phyloP scores from a whole-genome alignment of 1,140 invertebrate genomes.

The Lepidurus arcticus region DNA sequence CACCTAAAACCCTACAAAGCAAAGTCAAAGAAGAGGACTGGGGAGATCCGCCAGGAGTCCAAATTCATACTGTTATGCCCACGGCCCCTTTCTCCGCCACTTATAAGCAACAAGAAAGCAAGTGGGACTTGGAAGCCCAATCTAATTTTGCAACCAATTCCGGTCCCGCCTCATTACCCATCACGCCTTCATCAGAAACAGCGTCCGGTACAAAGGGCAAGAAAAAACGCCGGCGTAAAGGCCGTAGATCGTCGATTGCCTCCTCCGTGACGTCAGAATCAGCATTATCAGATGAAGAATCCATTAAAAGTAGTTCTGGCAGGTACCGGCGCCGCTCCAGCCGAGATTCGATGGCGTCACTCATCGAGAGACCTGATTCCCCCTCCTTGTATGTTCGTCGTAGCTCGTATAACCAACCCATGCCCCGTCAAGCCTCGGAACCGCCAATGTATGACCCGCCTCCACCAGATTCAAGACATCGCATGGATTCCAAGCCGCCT shows the following conservation, averaged over 20 bases:
- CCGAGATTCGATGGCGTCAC: constrained; percentile 2
- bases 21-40: neutral
- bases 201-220: neutral
- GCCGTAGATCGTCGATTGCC: neutral
- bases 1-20: neutral
- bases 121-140: neutral
- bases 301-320: neutral
- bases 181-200: neutral
- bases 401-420: neutral
- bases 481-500: constrained; percentile 20
- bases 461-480: neutral
- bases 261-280: neutral
- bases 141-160: neutral
- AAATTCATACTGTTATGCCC: neutral
- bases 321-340: neutral
- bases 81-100: neutral
- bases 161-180: neutral
- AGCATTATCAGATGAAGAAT: neutral
- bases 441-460: neutral
- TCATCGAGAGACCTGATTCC: constrained; percentile 13
- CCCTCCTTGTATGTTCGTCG: constrained; percentile 11
- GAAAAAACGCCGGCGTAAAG: constrained; percentile 3
- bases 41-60: neutral
- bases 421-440: neutral
- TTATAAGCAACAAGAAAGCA: neutral